Evolutionary conservation across 37 sponge, comb jelly and placozoan genomes (phyloP).

Genomic region (Beroe forskalii): DNA sequence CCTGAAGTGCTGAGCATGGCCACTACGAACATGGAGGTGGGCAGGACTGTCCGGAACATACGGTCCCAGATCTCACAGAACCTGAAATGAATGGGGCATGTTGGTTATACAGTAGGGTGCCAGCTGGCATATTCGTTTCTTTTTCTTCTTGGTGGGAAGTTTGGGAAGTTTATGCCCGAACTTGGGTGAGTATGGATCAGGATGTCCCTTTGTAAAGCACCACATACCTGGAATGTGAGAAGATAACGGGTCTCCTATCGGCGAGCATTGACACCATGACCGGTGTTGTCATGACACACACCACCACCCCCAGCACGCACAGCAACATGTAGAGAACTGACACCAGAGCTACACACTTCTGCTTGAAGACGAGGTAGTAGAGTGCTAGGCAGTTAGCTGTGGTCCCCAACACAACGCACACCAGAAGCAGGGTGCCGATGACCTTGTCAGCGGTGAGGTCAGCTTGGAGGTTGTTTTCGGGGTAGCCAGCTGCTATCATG

Average conservation of each 20-base stretch:
- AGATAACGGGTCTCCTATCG: not conserved
- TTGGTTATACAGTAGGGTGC: too few relatives aligned
- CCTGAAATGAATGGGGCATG: not conserved
- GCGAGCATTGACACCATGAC: not conserved
- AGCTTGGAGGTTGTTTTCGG: too few relatives aligned
- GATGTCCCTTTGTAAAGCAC: too few relatives aligned
- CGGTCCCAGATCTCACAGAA: slow-evolving; percentile 32
- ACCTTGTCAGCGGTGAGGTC: not conserved
- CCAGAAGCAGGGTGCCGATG: not conserved
- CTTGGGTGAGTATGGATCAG: too few relatives aligned
- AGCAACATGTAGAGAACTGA: not conserved
- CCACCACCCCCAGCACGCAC: not conserved
- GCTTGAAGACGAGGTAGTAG: slow-evolving; percentile 14
- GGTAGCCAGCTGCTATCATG: too few relatives aligned
- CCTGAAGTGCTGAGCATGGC: not conserved
- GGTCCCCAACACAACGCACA: not conserved
- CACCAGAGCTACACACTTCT: not conserved
- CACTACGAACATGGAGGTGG: slow-evolving; percentile 45
- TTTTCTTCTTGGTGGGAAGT: too few relatives aligned
- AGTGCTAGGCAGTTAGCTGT: not conserved
- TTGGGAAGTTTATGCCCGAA: too few relatives aligned
- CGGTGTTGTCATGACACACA: not conserved
- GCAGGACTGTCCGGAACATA: not conserved
- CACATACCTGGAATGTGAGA: not conserved
- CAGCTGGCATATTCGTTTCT: too few relatives aligned